Conservation (phyloP, 2,797 vertebrate genomes). For the Pipistrellus pygmaeus region DNA sequence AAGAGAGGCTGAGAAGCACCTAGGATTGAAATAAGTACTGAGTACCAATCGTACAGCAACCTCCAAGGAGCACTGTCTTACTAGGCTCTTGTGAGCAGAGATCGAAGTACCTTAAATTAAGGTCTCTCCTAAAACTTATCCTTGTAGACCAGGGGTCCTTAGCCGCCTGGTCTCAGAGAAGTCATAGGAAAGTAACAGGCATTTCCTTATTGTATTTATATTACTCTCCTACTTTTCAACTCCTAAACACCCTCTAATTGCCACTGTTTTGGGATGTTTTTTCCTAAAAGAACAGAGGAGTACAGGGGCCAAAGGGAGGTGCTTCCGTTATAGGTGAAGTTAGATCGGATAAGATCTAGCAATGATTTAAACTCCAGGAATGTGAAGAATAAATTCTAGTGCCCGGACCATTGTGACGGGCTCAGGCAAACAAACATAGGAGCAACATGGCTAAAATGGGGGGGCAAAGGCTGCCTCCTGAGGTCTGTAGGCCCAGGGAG, state of each 20-base stretch:
- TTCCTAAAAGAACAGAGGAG: neutral
- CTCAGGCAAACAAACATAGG: neutral
- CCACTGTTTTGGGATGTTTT: slow-evolving; percentile 18
- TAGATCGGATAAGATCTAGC: neutral
- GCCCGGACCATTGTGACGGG: neutral
- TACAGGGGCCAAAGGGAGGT: neutral
- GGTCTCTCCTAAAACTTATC: slow-evolving; percentile 60
- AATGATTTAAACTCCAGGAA: neutral
- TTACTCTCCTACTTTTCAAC: neutral
- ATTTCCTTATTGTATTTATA: neutral
- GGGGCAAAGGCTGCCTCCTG: neutral
- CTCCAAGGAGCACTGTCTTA: neutral
- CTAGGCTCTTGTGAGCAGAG: slow-evolving; percentile 71
- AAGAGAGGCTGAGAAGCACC: slow-evolving; percentile 16
- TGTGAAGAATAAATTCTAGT: neutral
- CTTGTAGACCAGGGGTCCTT: neutral
- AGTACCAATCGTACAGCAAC: neutral
- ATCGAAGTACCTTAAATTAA: slow-evolving; percentile 78
- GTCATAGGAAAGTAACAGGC: neutral
- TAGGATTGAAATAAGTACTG: neutral
- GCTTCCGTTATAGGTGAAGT: neutral
- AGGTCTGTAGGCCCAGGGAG: neutral
- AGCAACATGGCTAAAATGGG: neutral
- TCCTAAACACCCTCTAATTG: neutral
- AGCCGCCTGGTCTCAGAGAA: slow-evolving; percentile 23